Percentiles rank a stretch among this genome's conserved stretches.
Evolutionary conservation across 1,140 invertebrate genomes (phyloP).

Genomic region (Aphaenogaster ashmeadi): DNA sequence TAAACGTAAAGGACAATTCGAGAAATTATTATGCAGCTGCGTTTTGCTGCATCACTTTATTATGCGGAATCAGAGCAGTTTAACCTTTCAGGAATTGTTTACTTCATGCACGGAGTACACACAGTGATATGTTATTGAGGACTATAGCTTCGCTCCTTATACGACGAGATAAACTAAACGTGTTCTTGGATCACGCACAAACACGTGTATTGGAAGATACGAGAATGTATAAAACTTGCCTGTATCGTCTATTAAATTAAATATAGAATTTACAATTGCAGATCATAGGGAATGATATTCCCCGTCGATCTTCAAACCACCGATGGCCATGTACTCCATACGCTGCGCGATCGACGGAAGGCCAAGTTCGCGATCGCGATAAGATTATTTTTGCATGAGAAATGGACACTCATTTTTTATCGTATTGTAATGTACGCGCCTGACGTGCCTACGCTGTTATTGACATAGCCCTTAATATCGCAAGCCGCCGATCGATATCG

Average conservation of each 20-base stretch:
- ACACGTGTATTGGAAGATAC: neutral
- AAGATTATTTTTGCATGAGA: conserved; percentile 5
- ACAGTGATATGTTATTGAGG: conserved; percentile 6
- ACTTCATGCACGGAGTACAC: neutral
- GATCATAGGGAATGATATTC: neutral
- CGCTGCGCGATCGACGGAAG: conserved; percentile 9
- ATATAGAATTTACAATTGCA: conserved; percentile 12
- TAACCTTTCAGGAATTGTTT: neutral
- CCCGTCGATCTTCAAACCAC: neutral
- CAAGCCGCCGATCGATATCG: conserved; percentile 39
- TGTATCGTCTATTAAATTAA: conserved; percentile 1
- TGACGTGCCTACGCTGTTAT: conserved; percentile 40
- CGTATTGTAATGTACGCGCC: conserved; percentile 2
- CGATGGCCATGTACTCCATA: neutral
- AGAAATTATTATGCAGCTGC: conserved; percentile 4
- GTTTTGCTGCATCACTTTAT: neutral
- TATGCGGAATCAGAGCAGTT: neutral
- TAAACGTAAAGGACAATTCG: neutral
- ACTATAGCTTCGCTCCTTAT: neutral
- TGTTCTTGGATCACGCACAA: neutral
- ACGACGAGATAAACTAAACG: neutral
- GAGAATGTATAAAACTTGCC: conserved; percentile 18
- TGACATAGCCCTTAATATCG: conserved; percentile 54
- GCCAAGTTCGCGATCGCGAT: conserved; percentile 27
- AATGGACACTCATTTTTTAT: conserved; percentile 6